A percentile compares a stretch with the other conserved stretches of the same genome.
Evolutionary conservation across 2,113 vertebrate species (phyloP).

Genomic region (Butorides virescens): DNA sequence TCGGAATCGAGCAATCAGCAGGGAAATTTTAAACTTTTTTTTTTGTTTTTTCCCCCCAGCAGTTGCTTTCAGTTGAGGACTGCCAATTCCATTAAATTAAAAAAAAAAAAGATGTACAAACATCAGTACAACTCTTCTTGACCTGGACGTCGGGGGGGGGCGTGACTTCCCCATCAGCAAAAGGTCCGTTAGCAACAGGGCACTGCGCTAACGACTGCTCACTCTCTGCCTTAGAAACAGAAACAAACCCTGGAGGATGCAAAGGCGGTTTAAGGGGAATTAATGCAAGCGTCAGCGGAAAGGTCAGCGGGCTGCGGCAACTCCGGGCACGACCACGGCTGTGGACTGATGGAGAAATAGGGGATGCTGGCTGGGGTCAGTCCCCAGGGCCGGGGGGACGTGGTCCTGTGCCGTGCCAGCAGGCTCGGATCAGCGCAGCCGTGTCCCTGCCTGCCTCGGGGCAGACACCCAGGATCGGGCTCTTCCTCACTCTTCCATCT

Average conservation of each 20-base stretch:
- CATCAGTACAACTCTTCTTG: neutral
- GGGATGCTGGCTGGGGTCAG: neutral
- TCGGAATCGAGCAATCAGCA: neutral
- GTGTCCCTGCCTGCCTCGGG: rapidly evolving
- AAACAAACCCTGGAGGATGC: neutral
- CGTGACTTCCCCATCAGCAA: neutral
- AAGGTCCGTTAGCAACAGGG: neutral
- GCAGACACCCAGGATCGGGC: neutral
- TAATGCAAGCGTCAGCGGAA: neutral
- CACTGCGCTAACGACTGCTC: neutral
- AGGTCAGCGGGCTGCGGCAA: neutral
- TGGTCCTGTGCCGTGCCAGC: neutral
- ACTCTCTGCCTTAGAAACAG: neutral
- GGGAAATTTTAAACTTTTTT: slow-evolving; percentile 17
- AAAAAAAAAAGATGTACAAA: neutral
- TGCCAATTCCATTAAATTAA: neutral
- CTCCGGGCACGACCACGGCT: rapidly evolving
- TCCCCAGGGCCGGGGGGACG: rapidly evolving
- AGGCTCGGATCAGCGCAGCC: neutral
- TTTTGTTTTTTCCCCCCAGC: neutral
- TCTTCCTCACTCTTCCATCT: neutral
- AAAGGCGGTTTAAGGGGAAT: neutral
- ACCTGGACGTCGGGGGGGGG: neutral
- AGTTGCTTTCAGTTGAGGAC: neutral
- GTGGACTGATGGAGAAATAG: neutral